Conservation (phyloP, 1,140 invertebrate species). For the Drosophila repleta region DNA sequence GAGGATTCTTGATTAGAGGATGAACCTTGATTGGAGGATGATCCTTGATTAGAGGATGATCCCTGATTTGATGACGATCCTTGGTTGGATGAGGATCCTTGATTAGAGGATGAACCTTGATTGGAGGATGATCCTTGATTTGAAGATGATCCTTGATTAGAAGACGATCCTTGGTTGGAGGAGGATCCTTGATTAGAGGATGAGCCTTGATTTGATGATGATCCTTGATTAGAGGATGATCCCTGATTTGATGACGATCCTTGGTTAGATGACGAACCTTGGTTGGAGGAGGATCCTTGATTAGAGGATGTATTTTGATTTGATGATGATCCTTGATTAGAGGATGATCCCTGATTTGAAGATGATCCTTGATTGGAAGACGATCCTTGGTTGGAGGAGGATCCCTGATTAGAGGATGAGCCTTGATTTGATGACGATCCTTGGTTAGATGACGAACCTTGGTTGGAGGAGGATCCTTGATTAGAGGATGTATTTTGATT, state of each 20-base stretch:
- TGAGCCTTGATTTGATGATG: conserved; percentile 51
- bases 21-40: conserved; percentile 35
- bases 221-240: conserved; percentile 37
- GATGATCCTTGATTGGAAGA: conserved; percentile 31
- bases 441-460: conserved; percentile 28
- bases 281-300: conserved; percentile 18
- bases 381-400: conserved; percentile 20
- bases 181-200: conserved; percentile 44
- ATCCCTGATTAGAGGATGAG: conserved; percentile 34
- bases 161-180: conserved; percentile 38
- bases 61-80: conserved; percentile 42
- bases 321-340: conserved; percentile 25
- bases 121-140: conserved; percentile 39
- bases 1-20: conserved; percentile 45
- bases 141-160: conserved; percentile 50
- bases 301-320: conserved; percentile 43
- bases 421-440: conserved; percentile 24
- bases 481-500: conserved; percentile 28
- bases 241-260: conserved; percentile 34
- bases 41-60: conserved; percentile 47
- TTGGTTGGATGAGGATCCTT: conserved; percentile 44
- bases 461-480: conserved; percentile 28
- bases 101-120: conserved; percentile 49
- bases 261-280: conserved; percentile 33
- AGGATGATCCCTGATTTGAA: conserved; percentile 12